Percentiles rank a stretch among this genome's conserved stretches.
Evolutionary conservation across 2,888 invertebrate species (phyloP).

Genomic region (Colostygia pectinataria): DNA sequence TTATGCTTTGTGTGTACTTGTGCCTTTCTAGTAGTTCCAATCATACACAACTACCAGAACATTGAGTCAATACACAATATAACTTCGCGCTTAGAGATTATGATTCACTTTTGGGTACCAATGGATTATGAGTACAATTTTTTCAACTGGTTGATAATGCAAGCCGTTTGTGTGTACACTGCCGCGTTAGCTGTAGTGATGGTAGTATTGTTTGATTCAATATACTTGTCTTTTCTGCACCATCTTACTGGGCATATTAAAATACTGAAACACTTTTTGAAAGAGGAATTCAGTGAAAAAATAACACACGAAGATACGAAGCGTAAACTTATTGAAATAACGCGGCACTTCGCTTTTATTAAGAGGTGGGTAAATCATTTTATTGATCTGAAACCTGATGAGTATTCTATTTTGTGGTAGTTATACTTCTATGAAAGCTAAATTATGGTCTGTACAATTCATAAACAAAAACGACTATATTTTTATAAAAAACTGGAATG

Average conservation of each 20-base stretch:
- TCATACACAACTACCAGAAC: slow-evolving; percentile 29
- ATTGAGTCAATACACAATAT: slow-evolving; percentile 40
- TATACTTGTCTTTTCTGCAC: slow-evolving; percentile 43
- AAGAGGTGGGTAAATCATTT: slow-evolving; percentile 45
- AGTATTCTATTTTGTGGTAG: too few species aligned
- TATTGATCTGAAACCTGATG: too few species aligned
- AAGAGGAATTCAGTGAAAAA: slow-evolving; percentile 26
- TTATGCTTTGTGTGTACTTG: slow-evolving; percentile 19
- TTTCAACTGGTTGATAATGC: slow-evolving; percentile 40
- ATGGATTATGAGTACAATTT: slow-evolving; percentile 48
- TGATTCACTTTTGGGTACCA: slow-evolving; percentile 48
- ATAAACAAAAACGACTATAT: too few species aligned
- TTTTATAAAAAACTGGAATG: too few species aligned
- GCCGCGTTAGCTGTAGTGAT: slow-evolving; percentile 19
- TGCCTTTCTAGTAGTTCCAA: slow-evolving; percentile 28
- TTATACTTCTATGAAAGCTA: too few species aligned
- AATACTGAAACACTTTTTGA: slow-evolving; percentile 43
- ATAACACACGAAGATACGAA: slow-evolving; percentile 36
- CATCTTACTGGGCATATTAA: slow-evolving; percentile 50
- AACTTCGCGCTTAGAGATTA: slow-evolving; percentile 42
- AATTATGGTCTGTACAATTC: too few species aligned
- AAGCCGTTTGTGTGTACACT: slow-evolving; percentile 36
- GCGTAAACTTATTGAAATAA: slow-evolving; percentile 37
- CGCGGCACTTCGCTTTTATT: slow-evolving; percentile 47
- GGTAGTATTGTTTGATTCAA: slow-evolving; percentile 39